Base-by-base conservation (phyloP, 1,140 invertebrate genomes). In the Ceratitis capitata region DNA sequence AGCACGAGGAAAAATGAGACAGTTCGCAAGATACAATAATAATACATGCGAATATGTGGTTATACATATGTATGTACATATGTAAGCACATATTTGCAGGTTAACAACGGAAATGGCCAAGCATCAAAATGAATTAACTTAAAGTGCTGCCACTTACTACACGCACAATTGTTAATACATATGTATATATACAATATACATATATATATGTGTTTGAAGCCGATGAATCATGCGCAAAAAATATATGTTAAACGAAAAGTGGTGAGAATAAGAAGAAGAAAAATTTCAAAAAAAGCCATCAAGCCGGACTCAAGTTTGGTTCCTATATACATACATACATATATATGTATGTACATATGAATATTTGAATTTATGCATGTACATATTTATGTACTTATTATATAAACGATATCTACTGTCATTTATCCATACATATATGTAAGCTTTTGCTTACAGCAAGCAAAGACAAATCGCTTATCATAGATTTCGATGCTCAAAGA, bases 151-250 rank as follows among this genome's bases (percentile, higher is more conserved):
- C 61, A 69, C 61, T 69, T 19, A 69, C 29, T 29, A 1, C 16
- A 53, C 19, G 45, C 45, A 47, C n/a, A n/a, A n/a, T n/a, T n/a
- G n/a, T n/a, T n/a, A n/a, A n/a, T n/a, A n/a, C n/a, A n/a, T n/a
- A n/a, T n/a, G n/a, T n/a, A n/a, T n/a, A 47, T 12, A 47, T 7
- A 56, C n/a, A 56, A n/a, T n/a, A n/a, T 0, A 61, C 26, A 32
- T 3, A 61, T 26, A 32, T n/a, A 32, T 32, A 61, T 61, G 5
- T 0, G 29, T 16, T 56, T 78, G 69, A 10, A 78, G 69, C 45
- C 14, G 39, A 78, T 78, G 69, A 78, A 45, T 78, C 69, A 78
- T 78, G 69, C 69, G 69, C 69, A 78, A 78, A 78, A 45, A 78
- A 74, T 5, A 53, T 16, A 61, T 7, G 69, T 78, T 78, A 45